A percentile compares a stretch with the other conserved stretches of the same genome.
Evolutionary conservation across 2,113 vertebrate genomes (phyloP).

Genomic region (Paradisaea rubra): DNA sequence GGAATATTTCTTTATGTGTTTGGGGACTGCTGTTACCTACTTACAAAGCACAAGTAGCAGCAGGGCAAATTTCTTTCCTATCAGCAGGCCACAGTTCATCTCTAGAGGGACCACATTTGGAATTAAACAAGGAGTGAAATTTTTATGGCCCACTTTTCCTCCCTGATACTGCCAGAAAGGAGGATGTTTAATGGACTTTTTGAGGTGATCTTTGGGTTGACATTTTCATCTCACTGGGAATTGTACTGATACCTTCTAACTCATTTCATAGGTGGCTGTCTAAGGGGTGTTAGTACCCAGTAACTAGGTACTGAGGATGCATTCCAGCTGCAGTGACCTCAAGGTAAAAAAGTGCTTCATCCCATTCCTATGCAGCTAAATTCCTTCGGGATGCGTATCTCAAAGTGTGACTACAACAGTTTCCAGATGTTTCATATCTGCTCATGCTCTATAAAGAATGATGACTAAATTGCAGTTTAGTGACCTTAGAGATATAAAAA

Average conservation of each 20-base stretch:
- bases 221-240: background rate
- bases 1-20: constrained; percentile 25
- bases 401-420: constrained; percentile 30
- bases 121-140: constrained; percentile 33
- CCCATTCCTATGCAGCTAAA: background rate
- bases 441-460: constrained; percentile 54
- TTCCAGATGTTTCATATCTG: constrained; percentile 51
- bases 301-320: background rate
- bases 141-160: constrained; percentile 14
- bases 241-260: background rate
- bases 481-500: constrained; percentile 56
- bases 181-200: background rate
- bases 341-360: background rate
- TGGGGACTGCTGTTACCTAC: constrained; percentile 35
- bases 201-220: background rate
- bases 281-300: background rate
- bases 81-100: constrained; percentile 32
- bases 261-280: background rate
- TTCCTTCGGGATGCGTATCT: constrained; percentile 2
- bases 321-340: background rate
- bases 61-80: constrained; percentile 33
- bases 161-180: background rate
- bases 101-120: constrained; percentile 8
- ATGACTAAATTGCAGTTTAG: constrained; percentile 57
- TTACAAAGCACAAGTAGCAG: constrained; percentile 11